Evolutionary conservation across 2,888 invertebrate species (phyloP), one percentile per base, ranked within the genome.

Genomic region (Aspidapion aeneum): DNA sequence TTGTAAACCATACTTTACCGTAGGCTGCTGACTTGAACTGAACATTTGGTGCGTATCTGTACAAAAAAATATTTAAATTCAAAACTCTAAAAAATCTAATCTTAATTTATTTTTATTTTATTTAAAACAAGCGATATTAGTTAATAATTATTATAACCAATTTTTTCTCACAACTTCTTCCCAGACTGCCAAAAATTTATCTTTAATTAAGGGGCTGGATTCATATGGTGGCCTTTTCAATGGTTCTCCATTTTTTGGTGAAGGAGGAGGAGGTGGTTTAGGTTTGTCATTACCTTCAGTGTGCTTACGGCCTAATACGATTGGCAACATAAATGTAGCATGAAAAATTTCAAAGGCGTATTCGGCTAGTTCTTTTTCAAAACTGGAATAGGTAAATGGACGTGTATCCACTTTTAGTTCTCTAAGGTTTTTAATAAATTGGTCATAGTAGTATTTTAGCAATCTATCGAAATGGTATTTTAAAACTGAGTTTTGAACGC

Each of bases 1-100:
- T 78, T 76, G 65, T 86, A 86, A 1, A 79, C 77, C 16, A 85
- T 77, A 0, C 84, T 82, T 0, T 79, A 80, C 76, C 82, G 86
- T n/a, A n/a, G n/a, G n/a, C n/a, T n/a, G n/a, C n/a, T n/a, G n/a
- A n/a, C n/a, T n/a, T n/a, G n/a, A n/a, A n/a, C n/a, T n/a, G n/a
- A n/a, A n/a, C n/a, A n/a, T n/a, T n/a, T n/a, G n/a, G n/a, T n/a
- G n/a, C n/a, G n/a, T n/a, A n/a, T n/a, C n/a, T n/a, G n/a, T n/a
- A n/a, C n/a, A n/a, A n/a, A n/a, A n/a, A n/a, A n/a, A n/a, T n/a
- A n/a, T n/a, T n/a, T n/a, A n/a, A n/a, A n/a, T n/a, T n/a, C n/a
- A n/a, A n/a, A n/a, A n/a, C n/a, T n/a, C n/a, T n/a, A n/a, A n/a
- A n/a, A n/a, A n/a, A n/a, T n/a, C n/a, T n/a, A n/a, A n/a, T n/a